Evolutionary conservation across 2,888 invertebrate genomes (phyloP), one percentile per base, ranked within the genome.

Genomic region (Pediacus dermestoides): DNA sequence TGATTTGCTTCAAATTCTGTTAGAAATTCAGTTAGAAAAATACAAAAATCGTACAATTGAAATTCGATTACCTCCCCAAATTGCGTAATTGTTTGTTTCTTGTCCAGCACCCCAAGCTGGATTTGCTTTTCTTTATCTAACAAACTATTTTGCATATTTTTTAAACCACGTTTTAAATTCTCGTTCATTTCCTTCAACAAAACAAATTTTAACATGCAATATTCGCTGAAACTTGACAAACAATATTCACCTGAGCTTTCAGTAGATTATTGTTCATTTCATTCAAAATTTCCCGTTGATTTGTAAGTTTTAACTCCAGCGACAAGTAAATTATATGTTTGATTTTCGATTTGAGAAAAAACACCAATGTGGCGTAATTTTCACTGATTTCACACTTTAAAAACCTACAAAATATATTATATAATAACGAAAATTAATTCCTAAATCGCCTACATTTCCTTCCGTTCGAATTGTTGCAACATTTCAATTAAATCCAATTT

Each of bases 281-380:
- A 9, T 60, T 48, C 23, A 68, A 61, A 11, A 69, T 57, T 44
- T 67, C 66, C 28, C 55, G 59, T 39, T 66, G 66, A 50, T 64
- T 57, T 2, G 67, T 67, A n/a, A 56, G 28, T 16, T 47, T 44
- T 28, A 69, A 46, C 26, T 67, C 66, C 15, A 69, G 40, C 1
- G 60, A 61, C 13, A 69, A 48, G 39, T 64, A 66, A n/a, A 67
- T 56, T 25, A 68, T 51, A 2, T 58, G 56, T 46, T 69, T 69
- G 25, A 68, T 63, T 39, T 61, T 60, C 1, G 67, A 63, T 40
- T 64, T 67, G 12, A 62, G 63, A 37, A 58, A 68, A 46, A 68
- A 68, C 14, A 66, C 46, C 30, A 69, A 42, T 16, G 58, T 60
- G 44, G 65, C 64, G 22, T 44, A 43, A 7, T 51, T 46, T 14